Evolutionary conservation across 2,797 vertebrate species (phyloP).

Genomic region (Iguana delicatissima): DNA sequence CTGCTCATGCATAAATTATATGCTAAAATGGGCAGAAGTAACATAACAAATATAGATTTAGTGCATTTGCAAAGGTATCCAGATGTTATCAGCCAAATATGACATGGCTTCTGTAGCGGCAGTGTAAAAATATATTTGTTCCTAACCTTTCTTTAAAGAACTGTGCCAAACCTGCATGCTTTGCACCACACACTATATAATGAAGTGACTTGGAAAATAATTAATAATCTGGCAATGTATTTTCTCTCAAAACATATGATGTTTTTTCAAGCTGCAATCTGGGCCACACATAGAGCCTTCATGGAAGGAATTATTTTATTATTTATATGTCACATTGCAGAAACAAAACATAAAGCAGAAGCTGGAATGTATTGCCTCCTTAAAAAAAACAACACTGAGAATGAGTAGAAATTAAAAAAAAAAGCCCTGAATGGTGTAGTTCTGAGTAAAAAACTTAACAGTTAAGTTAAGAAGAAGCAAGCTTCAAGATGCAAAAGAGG

Average conservation of each 20-base stretch:
- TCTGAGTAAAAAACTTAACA: neutral
- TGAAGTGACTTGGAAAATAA: conserved; percentile 15
- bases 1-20: conserved; percentile 75
- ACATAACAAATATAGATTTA: conserved; percentile 62
- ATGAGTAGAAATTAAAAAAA: neutral
- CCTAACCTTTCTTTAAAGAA: conserved; percentile 53
- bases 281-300: neutral
- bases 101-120: conserved; percentile 73
- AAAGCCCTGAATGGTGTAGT: neutral
- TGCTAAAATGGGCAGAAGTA: conserved; percentile 72
- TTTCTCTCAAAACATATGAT: conserved; percentile 17
- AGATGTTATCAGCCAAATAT: conserved; percentile 47
- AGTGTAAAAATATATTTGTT: conserved; percentile 66
- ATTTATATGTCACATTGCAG: conserved; percentile 10
- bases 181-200: conserved; percentile 1
- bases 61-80: conserved; percentile 66
- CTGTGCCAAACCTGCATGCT: conserved; percentile 35
- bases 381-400: neutral
- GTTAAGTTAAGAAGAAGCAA: neutral
- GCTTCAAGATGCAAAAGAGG: neutral
- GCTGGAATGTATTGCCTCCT: neutral
- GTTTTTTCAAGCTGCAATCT: conserved; percentile 10
- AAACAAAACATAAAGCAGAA: conserved; percentile 20
- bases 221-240: conserved; percentile 33
- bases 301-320: conserved; percentile 5